Conservation (phyloP, 2,113 vertebrate genomes). For the Todiramphus saurophagus region DNA sequence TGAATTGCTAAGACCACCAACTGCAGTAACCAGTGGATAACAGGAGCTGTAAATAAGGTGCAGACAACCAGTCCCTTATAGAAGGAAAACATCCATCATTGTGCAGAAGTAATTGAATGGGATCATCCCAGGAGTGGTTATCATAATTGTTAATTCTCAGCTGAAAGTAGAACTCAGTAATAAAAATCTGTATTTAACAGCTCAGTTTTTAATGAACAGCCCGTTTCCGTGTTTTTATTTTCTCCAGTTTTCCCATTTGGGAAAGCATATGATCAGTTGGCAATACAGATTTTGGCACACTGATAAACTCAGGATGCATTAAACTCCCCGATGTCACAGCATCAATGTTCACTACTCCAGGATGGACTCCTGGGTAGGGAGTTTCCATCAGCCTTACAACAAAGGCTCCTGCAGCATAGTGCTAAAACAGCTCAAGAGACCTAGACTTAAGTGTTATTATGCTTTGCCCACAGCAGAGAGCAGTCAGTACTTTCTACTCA, state of each 20-base stretch:
- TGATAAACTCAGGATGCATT: neutral
- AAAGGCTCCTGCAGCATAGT: rapidly evolving
- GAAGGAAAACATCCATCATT: neutral
- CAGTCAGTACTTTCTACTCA: neutral
- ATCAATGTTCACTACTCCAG: neutral
- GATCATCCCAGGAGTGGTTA: neutral
- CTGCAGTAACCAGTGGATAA: neutral
- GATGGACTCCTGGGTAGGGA: neutral
- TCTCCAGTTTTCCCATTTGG: too few relatives aligned
- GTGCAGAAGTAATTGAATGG: neutral
- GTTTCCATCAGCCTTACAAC: neutral
- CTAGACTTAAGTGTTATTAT: neutral
- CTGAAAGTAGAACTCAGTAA: neutral
- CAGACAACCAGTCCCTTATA: neutral
- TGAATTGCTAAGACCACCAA: neutral
- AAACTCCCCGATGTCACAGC: neutral
- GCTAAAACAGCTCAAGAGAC: neutral
- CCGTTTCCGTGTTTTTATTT: neutral
- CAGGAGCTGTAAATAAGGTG: neutral
- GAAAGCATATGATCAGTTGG: neutral
- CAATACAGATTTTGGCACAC: neutral
- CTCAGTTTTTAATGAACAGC: neutral
- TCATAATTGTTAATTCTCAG: neutral
- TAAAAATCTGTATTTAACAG: neutral
- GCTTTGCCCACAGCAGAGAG: neutral